Evolutionary conservation across 2,113 vertebrate genomes (phyloP).

Genomic region (Equus quagga): DNA sequence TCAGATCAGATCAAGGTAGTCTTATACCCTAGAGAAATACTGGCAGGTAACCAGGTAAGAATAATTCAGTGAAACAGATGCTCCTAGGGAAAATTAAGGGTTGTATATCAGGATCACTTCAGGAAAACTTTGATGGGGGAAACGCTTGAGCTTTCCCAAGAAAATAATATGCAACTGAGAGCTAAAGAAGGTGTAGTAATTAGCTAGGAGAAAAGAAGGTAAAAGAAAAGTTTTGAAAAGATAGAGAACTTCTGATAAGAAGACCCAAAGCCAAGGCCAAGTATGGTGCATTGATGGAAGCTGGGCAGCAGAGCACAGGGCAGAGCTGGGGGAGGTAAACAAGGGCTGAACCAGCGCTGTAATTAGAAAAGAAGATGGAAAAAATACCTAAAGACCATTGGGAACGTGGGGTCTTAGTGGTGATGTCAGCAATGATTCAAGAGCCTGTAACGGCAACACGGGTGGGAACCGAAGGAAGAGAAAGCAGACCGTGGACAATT

Average conservation of each 20-base stretch:
- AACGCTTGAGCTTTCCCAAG: not conserved
- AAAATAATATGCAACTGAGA: not conserved
- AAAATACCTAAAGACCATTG: not conserved
- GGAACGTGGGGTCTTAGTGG: not conserved
- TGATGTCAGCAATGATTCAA: too few species aligned
- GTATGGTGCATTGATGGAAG: not conserved
- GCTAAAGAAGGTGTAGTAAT: not conserved
- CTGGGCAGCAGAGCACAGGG: not conserved
- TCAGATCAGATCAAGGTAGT: not conserved
- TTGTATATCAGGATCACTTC: not conserved
- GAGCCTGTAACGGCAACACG: accelerated
- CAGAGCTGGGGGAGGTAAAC: not conserved
- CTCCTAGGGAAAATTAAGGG: not conserved
- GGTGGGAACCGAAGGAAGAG: not conserved
- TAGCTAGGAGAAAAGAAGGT: not conserved
- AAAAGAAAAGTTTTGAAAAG: not conserved
- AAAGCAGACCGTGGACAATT: not conserved
- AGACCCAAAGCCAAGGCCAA: not conserved
- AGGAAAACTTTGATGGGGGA: not conserved
- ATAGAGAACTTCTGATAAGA: not conserved
- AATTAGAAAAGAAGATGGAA: too few species aligned
- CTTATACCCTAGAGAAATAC: not conserved
- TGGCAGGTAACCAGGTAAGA: too few species aligned
- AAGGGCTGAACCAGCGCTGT: not conserved
- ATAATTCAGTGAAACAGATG: too few species aligned